Evolutionary conservation across 2,888 invertebrate species (phyloP).

Genomic region (Deroplatys truncata): DNA sequence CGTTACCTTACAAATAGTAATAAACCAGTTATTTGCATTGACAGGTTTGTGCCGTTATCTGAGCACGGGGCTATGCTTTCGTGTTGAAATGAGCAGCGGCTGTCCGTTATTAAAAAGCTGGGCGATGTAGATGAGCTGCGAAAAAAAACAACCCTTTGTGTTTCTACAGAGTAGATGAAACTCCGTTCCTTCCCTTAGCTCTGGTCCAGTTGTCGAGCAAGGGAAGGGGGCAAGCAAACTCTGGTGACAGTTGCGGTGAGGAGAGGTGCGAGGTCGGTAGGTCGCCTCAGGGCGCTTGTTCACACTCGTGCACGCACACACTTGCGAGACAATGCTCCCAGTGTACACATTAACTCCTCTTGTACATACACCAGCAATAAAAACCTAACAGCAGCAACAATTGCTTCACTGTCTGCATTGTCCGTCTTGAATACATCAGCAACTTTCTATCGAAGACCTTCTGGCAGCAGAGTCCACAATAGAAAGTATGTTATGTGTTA

Average conservation of each 20-base stretch:
- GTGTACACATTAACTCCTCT: not conserved
- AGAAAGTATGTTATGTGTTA: too few species aligned
- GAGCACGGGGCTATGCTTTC: too few species aligned
- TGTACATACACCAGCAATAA: not conserved
- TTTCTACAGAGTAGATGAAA: not conserved
- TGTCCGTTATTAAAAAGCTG: too few species aligned
- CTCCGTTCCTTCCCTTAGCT: not conserved
- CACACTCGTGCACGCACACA: not conserved
- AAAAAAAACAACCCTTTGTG: too few species aligned
- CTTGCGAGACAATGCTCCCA: not conserved
- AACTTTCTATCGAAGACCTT: not conserved
- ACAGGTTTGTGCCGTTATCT: too few species aligned
- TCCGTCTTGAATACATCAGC: not conserved
- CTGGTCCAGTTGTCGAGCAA: not conserved
- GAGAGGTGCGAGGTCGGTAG: not conserved
- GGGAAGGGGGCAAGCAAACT: slow-evolving; percentile 24
- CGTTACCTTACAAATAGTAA: too few species aligned
- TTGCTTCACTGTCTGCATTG: not conserved
- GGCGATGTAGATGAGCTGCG: too few species aligned
- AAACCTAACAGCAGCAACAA: not conserved
- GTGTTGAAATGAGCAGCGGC: too few species aligned
- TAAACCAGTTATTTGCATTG: too few species aligned
- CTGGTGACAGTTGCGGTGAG: not conserved
- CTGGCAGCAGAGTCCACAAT: too few species aligned
- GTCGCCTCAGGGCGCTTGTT: not conserved